Conservation (phyloP, 2,797 vertebrate species). For the Atherinosoma microstoma region DNA sequence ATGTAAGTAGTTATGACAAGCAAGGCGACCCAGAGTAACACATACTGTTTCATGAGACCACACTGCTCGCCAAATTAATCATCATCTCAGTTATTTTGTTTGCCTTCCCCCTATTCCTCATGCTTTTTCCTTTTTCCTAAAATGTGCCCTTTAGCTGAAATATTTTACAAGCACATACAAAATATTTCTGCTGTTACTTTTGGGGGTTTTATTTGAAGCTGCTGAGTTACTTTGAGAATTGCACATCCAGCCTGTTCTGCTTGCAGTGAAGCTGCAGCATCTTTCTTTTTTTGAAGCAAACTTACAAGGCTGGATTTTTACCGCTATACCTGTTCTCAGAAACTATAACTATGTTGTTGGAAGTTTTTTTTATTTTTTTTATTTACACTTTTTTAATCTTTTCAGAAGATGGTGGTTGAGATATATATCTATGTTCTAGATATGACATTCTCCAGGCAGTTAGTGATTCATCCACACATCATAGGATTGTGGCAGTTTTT, state of each 20-base stretch:
- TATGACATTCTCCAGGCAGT: slow-evolving; percentile 40
- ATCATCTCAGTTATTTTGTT: background rate
- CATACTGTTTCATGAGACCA: background rate
- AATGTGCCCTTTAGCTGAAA: background rate
- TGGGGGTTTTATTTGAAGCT: background rate
- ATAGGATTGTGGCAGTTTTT: slow-evolving; percentile 41
- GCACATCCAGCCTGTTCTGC: background rate
- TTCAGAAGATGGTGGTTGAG: slow-evolving; percentile 44
- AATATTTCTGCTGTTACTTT: background rate
- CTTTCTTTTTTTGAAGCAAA: slow-evolving; percentile 5
- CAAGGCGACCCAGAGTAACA: background rate
- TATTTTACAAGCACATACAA: background rate
- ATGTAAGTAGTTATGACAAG: too few relatives aligned
- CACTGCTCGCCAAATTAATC: background rate
- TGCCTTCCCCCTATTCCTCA: background rate
- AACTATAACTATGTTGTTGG: slow-evolving; percentile 16
- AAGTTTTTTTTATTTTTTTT: slow-evolving; percentile 1
- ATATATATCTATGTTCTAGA: slow-evolving; percentile 16
- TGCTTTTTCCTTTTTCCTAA: background rate
- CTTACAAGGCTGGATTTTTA: slow-evolving; percentile 18
- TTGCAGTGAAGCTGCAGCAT: slow-evolving; percentile 12
- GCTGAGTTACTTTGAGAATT: background rate
- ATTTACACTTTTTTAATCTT: slow-evolving; percentile 27
- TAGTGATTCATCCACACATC: slow-evolving; percentile 70
- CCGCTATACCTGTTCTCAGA: slow-evolving; percentile 58